Base-by-base conservation (phyloP, 1,140 invertebrate genomes). In the Caenorhabditis tropicalis region DNA sequence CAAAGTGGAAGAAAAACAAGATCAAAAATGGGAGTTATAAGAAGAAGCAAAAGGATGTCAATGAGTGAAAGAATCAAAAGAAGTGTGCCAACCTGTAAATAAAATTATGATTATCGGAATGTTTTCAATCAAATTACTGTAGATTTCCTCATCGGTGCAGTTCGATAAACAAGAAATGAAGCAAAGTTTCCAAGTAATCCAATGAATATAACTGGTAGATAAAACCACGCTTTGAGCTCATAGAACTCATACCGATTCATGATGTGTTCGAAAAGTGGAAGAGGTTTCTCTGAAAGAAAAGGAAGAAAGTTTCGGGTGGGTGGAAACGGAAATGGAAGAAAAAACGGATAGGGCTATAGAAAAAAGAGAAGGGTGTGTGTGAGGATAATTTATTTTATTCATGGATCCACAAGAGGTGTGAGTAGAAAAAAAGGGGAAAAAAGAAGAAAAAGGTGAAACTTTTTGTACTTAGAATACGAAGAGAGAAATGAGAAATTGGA, bases 221-320 rank as follows among this genome's bases (percentile, higher is more conserved):
- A 74, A 33, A 74, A 6, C 65, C 65, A 74, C 43, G 65, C 43
- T 43, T 74, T 74, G 19, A 74, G 65, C 36, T 74, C 65, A 24
- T 74, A 74, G 65, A 74, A 74, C 36, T 74, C 65, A n/a, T 74
- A 74, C 19, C 65, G 65, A 74, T 74, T 74, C 65, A 74, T 74
- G 36, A 43, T 74, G 21, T 74, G 36, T 43, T 43, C n/a, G 16
- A 74, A 74, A 27, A n/a, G 19, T 24, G 21, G 29, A 74, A 74
- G 36, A 74, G 39, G 39, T 43, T 43, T 12, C 39, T 43, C 43
- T 36, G 24, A 56, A 74, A 74, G 65, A 43, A 74, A 74, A 27
- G 36, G 36, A 46, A 43, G n/a, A 46, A 74, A 74, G 4, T 6
- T 74, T 43, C 27, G 65, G 65, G 36, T 43, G 65, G 36, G 65